Evolutionary conservation across 2,888 invertebrate species (phyloP), one percentile per base, ranked within the genome.

Genomic region (Mimachlamys varia): DNA sequence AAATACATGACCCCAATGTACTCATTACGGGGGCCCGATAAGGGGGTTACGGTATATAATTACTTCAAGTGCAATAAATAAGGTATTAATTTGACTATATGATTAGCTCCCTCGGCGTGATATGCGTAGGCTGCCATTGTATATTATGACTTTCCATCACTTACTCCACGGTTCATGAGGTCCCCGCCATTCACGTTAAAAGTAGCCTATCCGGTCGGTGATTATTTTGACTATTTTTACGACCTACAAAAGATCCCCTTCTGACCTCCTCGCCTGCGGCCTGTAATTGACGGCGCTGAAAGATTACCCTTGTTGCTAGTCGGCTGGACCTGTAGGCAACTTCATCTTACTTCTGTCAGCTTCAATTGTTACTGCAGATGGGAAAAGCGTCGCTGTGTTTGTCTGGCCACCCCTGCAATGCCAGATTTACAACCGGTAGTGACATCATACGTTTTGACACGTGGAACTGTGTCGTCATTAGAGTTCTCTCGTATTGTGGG

Each of bases 101-200:
- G 22, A 76, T 76, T 76, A 27, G 33, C 33, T 76, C 33, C 0
- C 7, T 76, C 12, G 7, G 33, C 22, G 13, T 76, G 33, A 33
- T 76, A 15, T 27, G 33, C 33, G 33, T 10, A 33, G 12, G 15
- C 33, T 76, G 76, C 33, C 76, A 76, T 27, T 76, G 76, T 76
- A 76, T 76, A 76, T 76, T 76, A 76, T 76, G 76, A 76, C 76
- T 76, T 33, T 76, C 19, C 76, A 33, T 76, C 76, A 12, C 10
- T 76, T 76, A 76, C 76, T 27, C 19, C 27, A 13, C 13, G 33
- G 12, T 76, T 76, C 33, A 76, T 76, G 76, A 33, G 76, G 76
- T 76, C 33, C 5, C 27, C 22, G 33, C 76, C 76, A 76, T 76
- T 33, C 76, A 76, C 33, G 76, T 76, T 76, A 2, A 76, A 76